phyloP scores from a whole-genome alignment of 2,113 vertebrate genomes.

The Gadus macrocephalus region DNA sequence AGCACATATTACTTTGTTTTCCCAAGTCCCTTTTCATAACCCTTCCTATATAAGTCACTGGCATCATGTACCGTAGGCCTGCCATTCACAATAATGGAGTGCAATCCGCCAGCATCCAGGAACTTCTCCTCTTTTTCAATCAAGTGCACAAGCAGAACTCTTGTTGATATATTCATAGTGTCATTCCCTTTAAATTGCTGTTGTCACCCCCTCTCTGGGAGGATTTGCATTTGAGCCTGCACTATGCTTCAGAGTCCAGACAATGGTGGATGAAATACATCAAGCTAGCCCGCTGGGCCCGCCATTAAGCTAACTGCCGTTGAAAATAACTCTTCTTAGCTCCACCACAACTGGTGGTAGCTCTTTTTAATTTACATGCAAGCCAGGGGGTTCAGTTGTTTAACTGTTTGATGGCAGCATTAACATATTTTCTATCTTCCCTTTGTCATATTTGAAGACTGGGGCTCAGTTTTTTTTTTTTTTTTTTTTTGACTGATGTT shows the following conservation, averaged over 20 bases:
- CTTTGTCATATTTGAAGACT: conserved; percentile 10
- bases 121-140: conserved; percentile 18
- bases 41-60: too few species aligned
- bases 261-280: conserved; percentile 27
- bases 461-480: not conserved
- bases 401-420: conserved; percentile 15
- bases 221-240: conserved; percentile 14
- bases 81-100: not conserved
- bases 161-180: conserved; percentile 21
- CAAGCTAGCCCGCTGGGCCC: conserved; percentile 22
- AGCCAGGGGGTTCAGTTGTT: conserved; percentile 5
- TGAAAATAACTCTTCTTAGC: conserved; percentile 29
- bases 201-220: conserved; percentile 26
- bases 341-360: conserved; percentile 10
- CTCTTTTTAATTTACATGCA: conserved; percentile 28
- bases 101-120: not conserved
- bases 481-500: not conserved
- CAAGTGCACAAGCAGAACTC: conserved; percentile 11
- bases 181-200: conserved; percentile 25
- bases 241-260: conserved; percentile 21
- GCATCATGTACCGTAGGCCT: not conserved
- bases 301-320: conserved; percentile 35
- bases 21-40: too few species aligned
- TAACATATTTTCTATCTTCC: conserved; percentile 7
- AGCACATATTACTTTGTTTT: too few species aligned